Evolutionary conservation across 2,113 vertebrate species (phyloP).

Genomic region (Numenius arquata): DNA sequence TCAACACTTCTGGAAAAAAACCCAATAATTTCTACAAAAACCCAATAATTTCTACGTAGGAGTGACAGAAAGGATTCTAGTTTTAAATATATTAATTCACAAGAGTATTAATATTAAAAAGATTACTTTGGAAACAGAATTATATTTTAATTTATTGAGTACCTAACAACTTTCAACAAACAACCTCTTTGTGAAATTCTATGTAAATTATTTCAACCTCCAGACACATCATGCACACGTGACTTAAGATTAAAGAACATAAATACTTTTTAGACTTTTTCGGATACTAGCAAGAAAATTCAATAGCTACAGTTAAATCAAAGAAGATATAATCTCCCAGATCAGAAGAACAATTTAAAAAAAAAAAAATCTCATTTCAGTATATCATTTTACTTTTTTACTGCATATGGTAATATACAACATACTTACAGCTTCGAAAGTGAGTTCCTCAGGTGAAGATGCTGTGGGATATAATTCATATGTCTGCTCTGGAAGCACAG

Average conservation of each 20-base stretch:
- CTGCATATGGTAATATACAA: background rate
- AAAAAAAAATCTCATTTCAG: background rate
- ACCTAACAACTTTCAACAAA: background rate
- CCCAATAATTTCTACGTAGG: background rate
- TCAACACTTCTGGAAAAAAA: background rate
- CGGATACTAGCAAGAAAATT: background rate
- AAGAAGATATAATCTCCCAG: background rate
- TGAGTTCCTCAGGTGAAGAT: background rate
- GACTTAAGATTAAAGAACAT: background rate
- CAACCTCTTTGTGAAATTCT: background rate
- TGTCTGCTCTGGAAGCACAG: background rate
- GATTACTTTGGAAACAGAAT: background rate
- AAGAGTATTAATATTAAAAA: background rate
- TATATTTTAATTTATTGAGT: background rate
- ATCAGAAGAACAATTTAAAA: background rate
- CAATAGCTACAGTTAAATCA: background rate
- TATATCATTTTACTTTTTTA: background rate
- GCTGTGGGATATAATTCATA: background rate
- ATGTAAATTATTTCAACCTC: background rate
- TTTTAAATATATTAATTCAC: background rate
- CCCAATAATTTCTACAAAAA: background rate
- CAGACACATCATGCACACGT: background rate
- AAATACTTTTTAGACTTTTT: background rate
- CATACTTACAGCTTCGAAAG: conserved; percentile 26
- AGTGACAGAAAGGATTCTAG: background rate